Evolutionary conservation across 2,797 vertebrate genomes (phyloP).

Genomic region (Champsocephalus gunnari): DNA sequence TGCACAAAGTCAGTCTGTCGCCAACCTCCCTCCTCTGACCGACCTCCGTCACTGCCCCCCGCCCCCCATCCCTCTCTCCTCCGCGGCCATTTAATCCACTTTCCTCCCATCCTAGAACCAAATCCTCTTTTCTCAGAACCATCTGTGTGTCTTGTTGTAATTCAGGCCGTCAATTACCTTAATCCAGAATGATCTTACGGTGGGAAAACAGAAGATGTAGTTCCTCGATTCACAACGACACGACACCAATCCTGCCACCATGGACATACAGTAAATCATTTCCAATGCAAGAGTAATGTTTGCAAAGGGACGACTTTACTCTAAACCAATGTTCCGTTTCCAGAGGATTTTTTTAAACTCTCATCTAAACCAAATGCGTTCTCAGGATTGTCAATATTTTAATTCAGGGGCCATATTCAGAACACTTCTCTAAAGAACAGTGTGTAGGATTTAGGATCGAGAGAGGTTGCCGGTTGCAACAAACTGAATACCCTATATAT

Average conservation of each 20-base stretch:
- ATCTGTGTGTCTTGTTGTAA: not conserved
- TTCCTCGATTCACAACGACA: too few relatives aligned
- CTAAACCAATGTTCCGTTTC: not conserved
- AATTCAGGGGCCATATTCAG: not conserved
- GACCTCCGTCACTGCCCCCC: conserved; percentile 24
- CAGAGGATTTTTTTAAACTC: not conserved
- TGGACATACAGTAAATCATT: not conserved
- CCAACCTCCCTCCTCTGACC: conserved; percentile 63
- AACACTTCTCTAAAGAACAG: not conserved
- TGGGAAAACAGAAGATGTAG: not conserved
- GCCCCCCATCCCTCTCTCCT: conserved; percentile 33
- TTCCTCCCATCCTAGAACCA: conserved; percentile 17
- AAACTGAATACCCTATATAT: too few relatives aligned
- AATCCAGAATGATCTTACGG: not conserved
- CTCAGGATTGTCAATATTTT: not conserved
- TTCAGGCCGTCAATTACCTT: not conserved
- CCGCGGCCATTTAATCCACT: not conserved
- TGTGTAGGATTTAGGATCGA: too few relatives aligned
- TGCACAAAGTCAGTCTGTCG: conserved; percentile 82
- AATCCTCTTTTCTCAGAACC: not conserved
- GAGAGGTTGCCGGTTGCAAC: too few relatives aligned
- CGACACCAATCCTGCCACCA: not conserved
- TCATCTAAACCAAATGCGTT: not conserved
- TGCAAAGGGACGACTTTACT: not conserved
- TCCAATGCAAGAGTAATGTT: not conserved